A percentile compares a stretch with the other conserved stretches of the same genome.
Conservation (phyloP, 2,113 vertebrate genomes). For the Gallinago media region DNA sequence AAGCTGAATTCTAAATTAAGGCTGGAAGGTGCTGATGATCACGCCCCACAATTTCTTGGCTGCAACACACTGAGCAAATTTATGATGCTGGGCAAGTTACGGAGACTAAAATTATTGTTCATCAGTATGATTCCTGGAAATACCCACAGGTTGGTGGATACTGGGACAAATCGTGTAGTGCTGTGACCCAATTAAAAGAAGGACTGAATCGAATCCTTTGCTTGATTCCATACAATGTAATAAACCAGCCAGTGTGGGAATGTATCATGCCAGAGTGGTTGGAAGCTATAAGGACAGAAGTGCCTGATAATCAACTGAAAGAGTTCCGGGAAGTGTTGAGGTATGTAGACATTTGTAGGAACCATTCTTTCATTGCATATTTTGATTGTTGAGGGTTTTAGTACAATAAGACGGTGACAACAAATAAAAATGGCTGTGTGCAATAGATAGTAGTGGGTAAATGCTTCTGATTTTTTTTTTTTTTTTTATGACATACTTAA, state of each 20-base stretch:
- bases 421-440: not conserved
- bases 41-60: not conserved
- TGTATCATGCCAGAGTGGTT: slow-evolving; percentile 99
- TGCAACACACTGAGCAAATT: not conserved
- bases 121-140: slow-evolving; percentile 29
- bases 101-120: not conserved
- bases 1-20: not conserved
- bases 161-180: slow-evolving; percentile 98
- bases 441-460: not conserved
- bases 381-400: not conserved
- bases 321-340: slow-evolving; percentile 98
- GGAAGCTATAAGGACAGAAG: slow-evolving; percentile 95
- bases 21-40: not conserved
- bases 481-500: not conserved
- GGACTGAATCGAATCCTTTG: slow-evolving; percentile 96
- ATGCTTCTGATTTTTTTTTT: not conserved
- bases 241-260: slow-evolving; percentile 96
- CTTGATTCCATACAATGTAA: slow-evolving; percentile 98
- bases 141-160: slow-evolving; percentile 92
- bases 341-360: slow-evolving; percentile 73
- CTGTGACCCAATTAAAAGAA: slow-evolving; percentile 96
- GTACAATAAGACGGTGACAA: not conserved
- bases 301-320: slow-evolving; percentile 93
- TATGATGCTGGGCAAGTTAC: not conserved
- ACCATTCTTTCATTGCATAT: not conserved